Percentiles rank a stretch among this genome's conserved stretches.
Evolutionary conservation across 1,140 invertebrate genomes (phyloP).

Genomic region (Habropoda laboriosa): DNA sequence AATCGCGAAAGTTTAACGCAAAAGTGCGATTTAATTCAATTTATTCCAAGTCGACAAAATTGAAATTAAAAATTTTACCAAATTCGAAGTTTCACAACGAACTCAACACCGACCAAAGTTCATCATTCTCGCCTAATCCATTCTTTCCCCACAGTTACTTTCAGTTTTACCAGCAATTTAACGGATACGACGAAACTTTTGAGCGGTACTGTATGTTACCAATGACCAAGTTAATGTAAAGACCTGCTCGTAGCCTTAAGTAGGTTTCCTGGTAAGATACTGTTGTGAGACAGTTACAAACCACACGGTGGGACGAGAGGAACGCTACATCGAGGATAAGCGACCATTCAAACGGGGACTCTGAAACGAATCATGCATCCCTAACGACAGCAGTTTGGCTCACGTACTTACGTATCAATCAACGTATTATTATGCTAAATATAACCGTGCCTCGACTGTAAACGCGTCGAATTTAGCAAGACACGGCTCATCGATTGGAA

Average conservation of each 20-base stretch:
- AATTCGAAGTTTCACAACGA: neutral
- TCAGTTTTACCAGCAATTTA: too few relatives aligned
- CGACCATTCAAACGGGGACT: slow-evolving; percentile 14
- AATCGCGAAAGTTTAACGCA: too few relatives aligned
- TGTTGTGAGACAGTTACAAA: slow-evolving; percentile 9
- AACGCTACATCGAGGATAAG: slow-evolving; percentile 31
- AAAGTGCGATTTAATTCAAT: too few relatives aligned
- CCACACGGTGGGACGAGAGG: slow-evolving; percentile 6
- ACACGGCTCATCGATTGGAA: slow-evolving; percentile 10
- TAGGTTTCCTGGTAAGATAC: slow-evolving; percentile 44
- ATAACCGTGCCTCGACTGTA: slow-evolving; percentile 19
- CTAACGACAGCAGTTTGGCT: slow-evolving; percentile 41
- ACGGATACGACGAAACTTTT: neutral
- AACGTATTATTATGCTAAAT: slow-evolving; percentile 54
- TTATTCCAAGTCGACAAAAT: too few relatives aligned
- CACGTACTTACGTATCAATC: slow-evolving; percentile 53
- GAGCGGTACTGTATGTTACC: neutral
- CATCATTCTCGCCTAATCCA: too few relatives aligned
- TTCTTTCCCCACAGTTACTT: too few relatives aligned
- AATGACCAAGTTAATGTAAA: slow-evolving; percentile 15
- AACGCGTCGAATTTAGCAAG: slow-evolving; percentile 23
- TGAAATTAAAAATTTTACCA: too few relatives aligned
- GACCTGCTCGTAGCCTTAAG: slow-evolving; percentile 14
- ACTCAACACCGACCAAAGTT: neutral
- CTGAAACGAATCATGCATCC: slow-evolving; percentile 40